Base-by-base conservation (phyloP, 2,113 vertebrate genomes). In the Hyla sarda region DNA sequence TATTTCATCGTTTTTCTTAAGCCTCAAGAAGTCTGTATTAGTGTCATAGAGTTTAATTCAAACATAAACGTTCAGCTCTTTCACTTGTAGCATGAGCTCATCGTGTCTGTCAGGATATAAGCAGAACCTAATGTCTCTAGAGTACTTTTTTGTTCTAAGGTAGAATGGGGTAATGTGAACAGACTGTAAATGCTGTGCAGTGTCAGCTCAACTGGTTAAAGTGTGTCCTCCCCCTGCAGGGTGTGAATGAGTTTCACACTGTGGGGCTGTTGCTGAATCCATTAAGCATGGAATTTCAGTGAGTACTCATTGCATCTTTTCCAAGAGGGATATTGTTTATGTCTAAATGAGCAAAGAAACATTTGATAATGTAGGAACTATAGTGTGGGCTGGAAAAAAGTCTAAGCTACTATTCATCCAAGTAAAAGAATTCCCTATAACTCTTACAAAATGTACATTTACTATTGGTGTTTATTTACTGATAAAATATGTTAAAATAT, bases 141-240 rank as follows among this genome's bases (percentile, higher is more conserved):
- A 87, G 85, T 87, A 82, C 85, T 82, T 87, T 82, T 87, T 87
- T 87, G 65, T 81, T 87, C 67, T 82, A 74, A 82, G 85, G 78
- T 74, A 87, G 85, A 87, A 87, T 87, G 56, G 85, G 78, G 77
- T 86, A 86, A 87, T 87, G 85, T 87, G 85, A 87, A 87, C 85
- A 82, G 85, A 87, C 85, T 87, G 85, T 87, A 87, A 87, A 87
- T 82, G 85, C 85, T 74, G 50, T 80, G 56, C 84, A 80, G 67
- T 86, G 84, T 86, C 84, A 86, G 72, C 84, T 86, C 65, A 71
- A 52, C 76, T 86, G 37, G 85, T 81, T 87, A 82, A 81, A 82
- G 78, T 87, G 85, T 87, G 78, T 87, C 78, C 78, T 87, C 67
- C 78, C 85, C 85, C 85, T 87, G 85, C 85, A 87, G 85, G 85